These are phyloP conservation scores for Oncorhynchus masou DNA, from an alignment of 2,113 vertebrate genomes.

Conservation along the genomic window DNA sequence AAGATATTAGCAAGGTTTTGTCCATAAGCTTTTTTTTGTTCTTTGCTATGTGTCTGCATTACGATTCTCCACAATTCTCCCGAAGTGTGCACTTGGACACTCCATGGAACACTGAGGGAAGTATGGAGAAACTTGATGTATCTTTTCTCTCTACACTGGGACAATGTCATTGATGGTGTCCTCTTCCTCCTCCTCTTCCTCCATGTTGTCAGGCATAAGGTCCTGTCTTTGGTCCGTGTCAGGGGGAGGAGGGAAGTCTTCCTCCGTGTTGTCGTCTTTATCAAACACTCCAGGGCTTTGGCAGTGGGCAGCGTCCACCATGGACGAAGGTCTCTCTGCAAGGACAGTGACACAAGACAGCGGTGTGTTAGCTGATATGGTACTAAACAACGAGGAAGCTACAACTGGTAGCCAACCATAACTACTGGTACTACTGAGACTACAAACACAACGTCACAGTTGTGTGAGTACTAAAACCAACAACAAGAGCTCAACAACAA, in stretches of 20 bases:
- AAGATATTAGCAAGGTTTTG: background rate
- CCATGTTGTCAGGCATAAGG: conserved; percentile 64
- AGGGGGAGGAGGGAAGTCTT: conserved; percentile 38
- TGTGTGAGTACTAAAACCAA: no score
- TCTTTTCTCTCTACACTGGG: background rate
- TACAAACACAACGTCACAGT: no score
- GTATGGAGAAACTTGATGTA: background rate
- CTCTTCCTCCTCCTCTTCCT: no score
- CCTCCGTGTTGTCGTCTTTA: conserved; percentile 60
- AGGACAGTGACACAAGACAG: conserved; percentile 8
- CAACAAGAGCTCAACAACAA: no score
- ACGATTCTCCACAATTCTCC: no score
- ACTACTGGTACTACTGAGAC: no score
- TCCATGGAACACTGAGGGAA: background rate
- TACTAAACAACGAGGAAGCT: background rate
- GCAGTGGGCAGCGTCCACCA: conserved; percentile 63
- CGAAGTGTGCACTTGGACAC: background rate
- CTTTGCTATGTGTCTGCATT: no score
- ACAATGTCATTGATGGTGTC: background rate
- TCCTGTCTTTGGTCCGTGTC: conserved; percentile 67
- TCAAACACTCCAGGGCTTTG: conserved; percentile 67
- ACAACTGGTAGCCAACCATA: no score
- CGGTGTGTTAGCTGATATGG: background rate
- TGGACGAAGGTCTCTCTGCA: conserved; percentile 33
- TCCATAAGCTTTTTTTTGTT: background rate